Base-by-base conservation (phyloP, 2,888 invertebrate genomes). In the Criorhina ranunculi region DNA sequence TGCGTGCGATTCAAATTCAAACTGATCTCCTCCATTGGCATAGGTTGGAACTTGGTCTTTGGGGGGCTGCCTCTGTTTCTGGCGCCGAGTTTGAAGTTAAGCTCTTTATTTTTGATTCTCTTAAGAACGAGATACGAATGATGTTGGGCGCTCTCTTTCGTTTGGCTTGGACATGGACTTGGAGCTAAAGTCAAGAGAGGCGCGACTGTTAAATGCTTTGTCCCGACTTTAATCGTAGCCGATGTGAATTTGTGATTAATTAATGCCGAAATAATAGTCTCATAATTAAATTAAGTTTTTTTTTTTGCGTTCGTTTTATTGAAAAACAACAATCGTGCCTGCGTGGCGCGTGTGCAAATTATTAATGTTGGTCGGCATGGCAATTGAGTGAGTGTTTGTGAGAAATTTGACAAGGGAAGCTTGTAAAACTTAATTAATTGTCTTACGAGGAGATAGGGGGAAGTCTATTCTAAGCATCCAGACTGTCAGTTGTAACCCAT, bases 1-100 rank as follows among this genome's bases (percentile, higher is more conserved):
- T 66, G 70, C 46, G 75, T 80, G 85, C 75, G 80, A 70, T 55
- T 79, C 85, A 64, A 80, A 70, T 76, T 76, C 70, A 66, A 64
- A 85, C 85, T 85, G 85, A 85, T 75, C 62, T 66, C 24, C 62
- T 66, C 24, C 29, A 49, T 83, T 66, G 64, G 35, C 57, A 40
- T 59, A 59, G 60, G 59, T 67, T 75, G 53, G 57, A 53, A 53
- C n/a, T n/a, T n/a, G n/a, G n/a, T n/a, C n/a, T n/a, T n/a, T n/a
- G n/a, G n/a, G n/a, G n/a, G n/a, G n/a, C n/a, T n/a, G n/a, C n/a
- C n/a, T n/a, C n/a, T n/a, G n/a, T n/a, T n/a, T n/a, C n/a, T n/a
- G n/a, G n/a, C n/a, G n/a, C n/a, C n/a, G n/a, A n/a, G n/a, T 42
- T 59, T 15, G n/a, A 5, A 11, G 40, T 44, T 31, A 35, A 64